Conservation (phyloP, 2,113 vertebrate genomes). For the Nothocercus nigrocapillus region DNA sequence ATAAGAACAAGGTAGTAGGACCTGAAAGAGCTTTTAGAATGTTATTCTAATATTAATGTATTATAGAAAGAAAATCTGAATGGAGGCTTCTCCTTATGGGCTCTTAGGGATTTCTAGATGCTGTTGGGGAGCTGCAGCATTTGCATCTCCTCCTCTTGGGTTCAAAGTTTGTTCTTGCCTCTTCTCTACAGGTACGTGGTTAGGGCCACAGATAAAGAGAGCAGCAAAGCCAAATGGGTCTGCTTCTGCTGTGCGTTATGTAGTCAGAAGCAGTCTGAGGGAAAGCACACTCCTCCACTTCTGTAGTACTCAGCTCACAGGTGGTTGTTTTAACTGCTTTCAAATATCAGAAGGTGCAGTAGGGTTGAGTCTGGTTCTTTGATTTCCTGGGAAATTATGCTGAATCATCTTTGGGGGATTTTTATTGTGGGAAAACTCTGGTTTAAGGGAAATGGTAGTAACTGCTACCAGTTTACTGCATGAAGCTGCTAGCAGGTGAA, state of each 20-base stretch:
- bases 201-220: background rate
- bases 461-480: constrained; percentile 30
- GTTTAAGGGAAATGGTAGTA: constrained; percentile 1
- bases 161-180: background rate
- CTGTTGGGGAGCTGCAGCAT: background rate
- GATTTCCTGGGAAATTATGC: background rate
- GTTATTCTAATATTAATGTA: background rate
- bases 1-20: background rate
- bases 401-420: background rate
- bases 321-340: background rate
- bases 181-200: background rate
- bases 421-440: background rate
- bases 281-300: background rate
- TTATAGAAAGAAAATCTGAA: background rate
- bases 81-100: background rate
- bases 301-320: background rate
- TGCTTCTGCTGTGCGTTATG: background rate
- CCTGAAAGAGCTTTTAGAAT: background rate
- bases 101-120: background rate
- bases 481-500: constrained; percentile 33
- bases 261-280: background rate
- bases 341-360: background rate
- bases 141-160: background rate
- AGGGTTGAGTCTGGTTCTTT: background rate
- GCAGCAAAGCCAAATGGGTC: background rate